phyloP scores from a whole-genome alignment of 2,888 invertebrate species.

The Drosophila peninsularis region DNA sequence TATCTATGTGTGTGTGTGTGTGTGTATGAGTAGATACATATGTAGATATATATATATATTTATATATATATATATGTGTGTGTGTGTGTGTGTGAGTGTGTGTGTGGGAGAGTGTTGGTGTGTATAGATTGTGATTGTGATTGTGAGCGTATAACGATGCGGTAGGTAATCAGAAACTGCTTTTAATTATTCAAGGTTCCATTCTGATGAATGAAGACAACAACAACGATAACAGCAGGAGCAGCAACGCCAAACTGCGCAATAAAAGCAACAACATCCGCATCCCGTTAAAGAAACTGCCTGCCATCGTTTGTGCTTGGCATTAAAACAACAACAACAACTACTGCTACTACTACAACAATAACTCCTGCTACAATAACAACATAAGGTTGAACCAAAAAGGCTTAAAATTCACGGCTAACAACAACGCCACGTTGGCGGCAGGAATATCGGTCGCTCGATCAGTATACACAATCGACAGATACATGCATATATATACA shows the following conservation, averaged over 20 bases:
- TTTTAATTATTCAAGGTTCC: conserved; percentile 85
- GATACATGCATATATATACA: neutral
- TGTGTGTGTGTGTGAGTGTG: conserved; percentile 4
- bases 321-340: conserved; percentile 52
- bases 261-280: conserved; percentile 62
- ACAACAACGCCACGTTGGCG: conserved; percentile 48
- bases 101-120: conserved; percentile 19
- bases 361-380: conserved; percentile 24
- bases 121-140: conserved; percentile 64
- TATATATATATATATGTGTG: too few relatives aligned
- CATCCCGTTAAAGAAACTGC: conserved; percentile 68
- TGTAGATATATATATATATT: too few relatives aligned
- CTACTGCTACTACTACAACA: conserved; percentile 18
- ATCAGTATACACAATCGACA: neutral
- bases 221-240: conserved; percentile 59
- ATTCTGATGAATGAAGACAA: conserved; percentile 84
- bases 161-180: conserved; percentile 84
- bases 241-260: conserved; percentile 63
- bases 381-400: conserved; percentile 48
- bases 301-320: conserved; percentile 63
- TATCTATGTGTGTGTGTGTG: conserved; percentile 27
- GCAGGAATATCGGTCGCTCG: conserved; percentile 36
- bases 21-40: conserved; percentile 11
- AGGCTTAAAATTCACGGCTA: conserved; percentile 68
- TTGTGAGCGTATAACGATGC: conserved; percentile 79